Evolutionary conservation across 2,888 invertebrate genomes (phyloP), one percentile per base, ranked within the genome.

Genomic region (Dendrolimus pini): DNA sequence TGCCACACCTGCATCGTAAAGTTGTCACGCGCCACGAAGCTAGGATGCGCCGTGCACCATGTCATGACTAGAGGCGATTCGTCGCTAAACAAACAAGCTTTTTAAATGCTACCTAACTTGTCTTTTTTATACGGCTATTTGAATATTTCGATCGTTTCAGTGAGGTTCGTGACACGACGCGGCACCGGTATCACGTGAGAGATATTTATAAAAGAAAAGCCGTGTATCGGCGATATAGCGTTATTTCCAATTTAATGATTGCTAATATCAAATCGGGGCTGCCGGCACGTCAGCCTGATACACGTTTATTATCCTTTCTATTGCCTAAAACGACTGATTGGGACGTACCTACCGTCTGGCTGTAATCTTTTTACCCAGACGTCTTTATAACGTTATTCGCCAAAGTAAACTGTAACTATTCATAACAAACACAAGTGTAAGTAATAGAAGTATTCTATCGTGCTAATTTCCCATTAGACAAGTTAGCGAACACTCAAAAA

Each of bases 31-130:
- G 69, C 70, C 68, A 63, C 65, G 61, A 69, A 64, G 68, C 66
- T 66, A 62, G 67, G 82, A 83, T 85, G 83, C 83, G 79, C 85
- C 74, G 68, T 82, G 81, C 82, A 81, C 81, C 73, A 68, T 85
- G 73, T 83, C 89, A 89, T 90, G 89, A 80, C 89, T 84, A 83
- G 74, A 78, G 82, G 77, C 89, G 83, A 89, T 90, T 89, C 89
- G 84, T 86, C 84, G 87, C 80, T 83, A 79, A 83, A 83, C 85
- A 90, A 89, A 90, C 89, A 90, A 88, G 86, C 84, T 89, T 90
- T 90, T 90, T 90, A 90, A 90, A 90, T 88, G 90, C 88, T 89
- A 86, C 85, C 86, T 86, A 89, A 89, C 89, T 89, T 89, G 88
- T 89, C 86, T 89, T 89, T 89, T 90, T 89, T 89, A 89, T 89